These are phyloP conservation scores for Lasaia peninsularis DNA, from an alignment of 1,140 invertebrate species.

Conservation along the genomic window DNA sequence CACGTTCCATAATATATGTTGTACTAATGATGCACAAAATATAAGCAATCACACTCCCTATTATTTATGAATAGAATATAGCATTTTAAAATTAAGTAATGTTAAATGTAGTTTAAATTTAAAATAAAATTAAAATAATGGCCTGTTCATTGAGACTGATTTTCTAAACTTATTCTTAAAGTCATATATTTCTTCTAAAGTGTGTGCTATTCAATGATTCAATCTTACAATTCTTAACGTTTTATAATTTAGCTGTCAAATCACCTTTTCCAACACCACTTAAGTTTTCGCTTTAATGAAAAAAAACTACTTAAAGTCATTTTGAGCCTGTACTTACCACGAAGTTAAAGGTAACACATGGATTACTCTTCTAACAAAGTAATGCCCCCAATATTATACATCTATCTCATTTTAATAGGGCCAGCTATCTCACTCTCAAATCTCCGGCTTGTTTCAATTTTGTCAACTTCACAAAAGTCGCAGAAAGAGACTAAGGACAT, in stretches of 20 bases:
- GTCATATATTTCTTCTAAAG: constrained; percentile 17
- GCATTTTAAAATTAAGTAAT: constrained; percentile 6
- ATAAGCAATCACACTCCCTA: constrained; percentile 1
- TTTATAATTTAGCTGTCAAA: neutral
- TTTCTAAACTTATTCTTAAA: constrained; percentile 68
- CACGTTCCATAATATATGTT: constrained; percentile 14
- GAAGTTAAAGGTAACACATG: too few relatives aligned
- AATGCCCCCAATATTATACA: too few relatives aligned
- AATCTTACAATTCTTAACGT: neutral
- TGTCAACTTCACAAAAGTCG: too few relatives aligned
- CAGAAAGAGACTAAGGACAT: too few relatives aligned
- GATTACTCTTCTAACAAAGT: too few relatives aligned
- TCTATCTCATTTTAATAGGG: too few relatives aligned
- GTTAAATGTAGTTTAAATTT: constrained; percentile 35
- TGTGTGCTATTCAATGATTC: constrained; percentile 14
- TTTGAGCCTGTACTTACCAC: too few relatives aligned
- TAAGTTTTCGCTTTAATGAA: too few relatives aligned
- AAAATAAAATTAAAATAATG: constrained; percentile 65
- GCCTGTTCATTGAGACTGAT: constrained; percentile 78
- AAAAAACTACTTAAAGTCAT: too few relatives aligned
- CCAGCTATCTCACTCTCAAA: too few relatives aligned
- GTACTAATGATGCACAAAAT: constrained; percentile 12
- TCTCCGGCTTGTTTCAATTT: too few relatives aligned
- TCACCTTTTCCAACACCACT: too few relatives aligned
- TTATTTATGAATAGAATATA: neutral